Evolutionary conservation across 2,888 invertebrate genomes (phyloP).

Genomic region (Thelaira solivaga): DNA sequence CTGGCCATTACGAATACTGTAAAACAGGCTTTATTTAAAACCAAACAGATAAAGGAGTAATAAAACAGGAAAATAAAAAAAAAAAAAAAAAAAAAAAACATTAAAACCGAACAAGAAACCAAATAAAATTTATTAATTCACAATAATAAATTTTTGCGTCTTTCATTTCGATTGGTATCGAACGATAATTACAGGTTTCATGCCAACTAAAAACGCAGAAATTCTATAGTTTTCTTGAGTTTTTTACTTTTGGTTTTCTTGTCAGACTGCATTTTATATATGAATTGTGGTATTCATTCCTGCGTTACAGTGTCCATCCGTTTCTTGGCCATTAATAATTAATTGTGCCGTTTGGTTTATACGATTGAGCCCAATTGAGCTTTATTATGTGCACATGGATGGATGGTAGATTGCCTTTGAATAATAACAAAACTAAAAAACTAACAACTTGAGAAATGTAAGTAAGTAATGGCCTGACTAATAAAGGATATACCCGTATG

Average conservation of each 20-base stretch:
- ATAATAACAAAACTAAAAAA: not conserved
- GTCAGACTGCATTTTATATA: constrained; percentile 15
- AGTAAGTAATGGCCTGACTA: constrained; percentile 11
- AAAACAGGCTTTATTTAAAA: constrained; percentile 2
- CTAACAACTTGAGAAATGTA: constrained; percentile 4
- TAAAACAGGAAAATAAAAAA: not conserved
- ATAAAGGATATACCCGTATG: constrained; percentile 3
- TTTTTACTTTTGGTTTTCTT: constrained; percentile 16
- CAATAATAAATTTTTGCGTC: constrained; percentile 77
- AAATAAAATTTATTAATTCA: constrained; percentile 75
- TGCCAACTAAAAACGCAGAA: constrained; percentile 61
- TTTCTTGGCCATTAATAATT: constrained; percentile 67
- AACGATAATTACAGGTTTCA: constrained; percentile 76
- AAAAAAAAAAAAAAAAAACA: constrained; percentile 13
- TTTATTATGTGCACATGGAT: constrained; percentile 41
- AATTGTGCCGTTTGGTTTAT: constrained; percentile 67
- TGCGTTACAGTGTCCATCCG: constrained; percentile 23
- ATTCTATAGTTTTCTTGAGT: constrained; percentile 43
- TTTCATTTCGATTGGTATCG: constrained; percentile 77
- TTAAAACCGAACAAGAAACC: constrained; percentile 55
- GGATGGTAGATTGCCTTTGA: constrained; percentile 24
- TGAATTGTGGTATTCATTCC: not conserved
- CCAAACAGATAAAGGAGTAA: constrained; percentile 25
- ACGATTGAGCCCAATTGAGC: constrained; percentile 46
- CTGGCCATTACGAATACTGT: constrained; percentile 5